Evolutionary conservation across 2,113 vertebrate genomes (phyloP).

Genomic region (Gymnobelideus leadbeateri): DNA sequence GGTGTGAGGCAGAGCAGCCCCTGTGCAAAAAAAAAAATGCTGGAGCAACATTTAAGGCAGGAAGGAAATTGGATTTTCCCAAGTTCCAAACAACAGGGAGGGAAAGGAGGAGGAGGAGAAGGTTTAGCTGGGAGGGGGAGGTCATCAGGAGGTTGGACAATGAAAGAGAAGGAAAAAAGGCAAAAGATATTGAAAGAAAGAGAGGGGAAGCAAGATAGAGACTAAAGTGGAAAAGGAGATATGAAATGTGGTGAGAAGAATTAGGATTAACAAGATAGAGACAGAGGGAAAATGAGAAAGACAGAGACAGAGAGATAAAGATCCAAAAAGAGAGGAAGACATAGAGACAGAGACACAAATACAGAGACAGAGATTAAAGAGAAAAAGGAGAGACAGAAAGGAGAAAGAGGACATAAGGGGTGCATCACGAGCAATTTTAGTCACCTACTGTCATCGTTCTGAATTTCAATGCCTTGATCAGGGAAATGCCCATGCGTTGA

Average conservation of each 20-base stretch:
- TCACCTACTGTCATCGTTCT: slow-evolving; percentile 75
- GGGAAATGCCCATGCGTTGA: slow-evolving; percentile 82
- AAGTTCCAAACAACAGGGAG: slow-evolving; percentile 83
- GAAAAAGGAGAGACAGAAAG: slow-evolving; percentile 54
- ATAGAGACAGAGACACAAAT: background rate
- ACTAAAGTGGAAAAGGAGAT: background rate
- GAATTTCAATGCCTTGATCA: slow-evolving; percentile 80
- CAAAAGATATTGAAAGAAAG: background rate
- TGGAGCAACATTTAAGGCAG: slow-evolving; percentile 84
- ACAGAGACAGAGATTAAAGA: background rate
- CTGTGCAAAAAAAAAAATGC: slow-evolving; percentile 72
- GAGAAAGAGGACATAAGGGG: slow-evolving; percentile 59
- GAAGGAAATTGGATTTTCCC: slow-evolving; percentile 88
- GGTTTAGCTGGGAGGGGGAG: background rate
- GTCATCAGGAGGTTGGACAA: background rate
- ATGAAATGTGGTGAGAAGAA: background rate
- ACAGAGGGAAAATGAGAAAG: background rate
- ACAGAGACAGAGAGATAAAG: background rate
- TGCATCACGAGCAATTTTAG: slow-evolving; percentile 69
- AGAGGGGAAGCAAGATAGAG: background rate
- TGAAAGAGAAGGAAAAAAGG: slow-evolving; percentile 19
- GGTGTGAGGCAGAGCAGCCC: slow-evolving; percentile 83
- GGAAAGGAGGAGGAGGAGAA: slow-evolving; percentile 54
- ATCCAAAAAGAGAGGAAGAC: background rate
- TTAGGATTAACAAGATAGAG: background rate